These are phyloP conservation scores for Lamellibrachia columna DNA, from an alignment of 2,888 invertebrate genomes.

Conservation along the genomic window DNA sequence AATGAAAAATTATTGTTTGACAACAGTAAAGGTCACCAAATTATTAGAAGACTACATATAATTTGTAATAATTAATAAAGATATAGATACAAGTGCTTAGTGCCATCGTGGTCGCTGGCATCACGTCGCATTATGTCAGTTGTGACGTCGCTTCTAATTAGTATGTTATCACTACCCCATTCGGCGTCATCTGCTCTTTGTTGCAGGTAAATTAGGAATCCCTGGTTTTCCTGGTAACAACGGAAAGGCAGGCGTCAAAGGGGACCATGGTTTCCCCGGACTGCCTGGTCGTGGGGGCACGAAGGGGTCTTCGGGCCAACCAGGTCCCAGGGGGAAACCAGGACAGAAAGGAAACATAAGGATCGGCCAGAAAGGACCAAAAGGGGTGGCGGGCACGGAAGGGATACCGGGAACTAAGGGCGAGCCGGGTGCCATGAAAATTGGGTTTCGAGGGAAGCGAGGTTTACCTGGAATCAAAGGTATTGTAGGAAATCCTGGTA, in stretches of 20 bases:
- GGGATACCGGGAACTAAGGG: neutral
- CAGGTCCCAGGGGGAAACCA: neutral
- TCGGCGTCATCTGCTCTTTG: neutral
- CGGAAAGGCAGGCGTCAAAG: neutral
- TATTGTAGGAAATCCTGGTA: neutral
- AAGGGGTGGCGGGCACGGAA: neutral
- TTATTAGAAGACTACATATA: no score
- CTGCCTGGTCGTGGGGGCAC: neutral
- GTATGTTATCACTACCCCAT: no score
- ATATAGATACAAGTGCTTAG: no score
- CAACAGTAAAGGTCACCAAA: no score
- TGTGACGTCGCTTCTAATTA: no score
- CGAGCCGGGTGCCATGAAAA: neutral
- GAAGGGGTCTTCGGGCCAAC: neutral
- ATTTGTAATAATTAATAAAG: no score
- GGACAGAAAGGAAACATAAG: neutral
- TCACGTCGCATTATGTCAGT: no score
- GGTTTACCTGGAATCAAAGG: slow-evolving; percentile 9
- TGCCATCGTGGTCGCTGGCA: no score
- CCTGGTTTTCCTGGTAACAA: neutral
- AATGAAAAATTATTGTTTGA: no score
- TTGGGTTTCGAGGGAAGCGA: neutral
- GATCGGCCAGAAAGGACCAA: neutral
- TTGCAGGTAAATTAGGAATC: neutral
- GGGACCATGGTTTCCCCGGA: neutral